Base-by-base conservation (phyloP, 2,888 invertebrate species). In the Netelia fuscicornis region DNA sequence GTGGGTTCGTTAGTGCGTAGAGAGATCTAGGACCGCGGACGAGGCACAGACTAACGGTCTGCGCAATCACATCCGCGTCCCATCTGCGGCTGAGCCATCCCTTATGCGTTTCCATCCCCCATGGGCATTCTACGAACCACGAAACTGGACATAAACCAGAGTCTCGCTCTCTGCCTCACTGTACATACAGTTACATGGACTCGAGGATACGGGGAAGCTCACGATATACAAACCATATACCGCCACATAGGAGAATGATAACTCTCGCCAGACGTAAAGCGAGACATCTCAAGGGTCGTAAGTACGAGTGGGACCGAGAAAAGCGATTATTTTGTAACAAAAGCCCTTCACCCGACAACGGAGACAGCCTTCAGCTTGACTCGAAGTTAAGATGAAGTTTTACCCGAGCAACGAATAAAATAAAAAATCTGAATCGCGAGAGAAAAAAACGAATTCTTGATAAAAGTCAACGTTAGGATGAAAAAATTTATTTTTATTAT, bases 71-170 rank as follows among this genome's bases (percentile, higher is more conserved):
- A 82, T 79, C 78, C 79, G 71, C 75, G 60, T 82, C 82, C 78
- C 82, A 82, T 85, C 75, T 82, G 75, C 70, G 71, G 65, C 58
- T 13, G 70, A 79, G 58, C 54, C 30, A 71, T 79, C 85, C 82
- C 82, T 85, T 79, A 68, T 85, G 71, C 79, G 75, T 75, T 82
- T 85, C 13, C 65, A 82, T 82, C 74, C 85, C 85, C 82, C 85
- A 70, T 71, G 82, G 85, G 82, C 60, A 82, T 85, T 78, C 78
- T 77, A 68, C 75, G 25, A 71, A 79, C 75, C 82, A 75, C 81
- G 65, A 75, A 70, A 82, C 84, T 82, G 85, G 71, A 85, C 82
- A 82, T 82, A 85, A 85, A 85, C 85, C 85, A 82, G 82, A 85
- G 79, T 75, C 58, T 58, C 67, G n/a, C 56, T 9, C 72, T 71